Percentiles rank a stretch among this genome's conserved stretches.
Evolutionary conservation across 2,797 vertebrate species (phyloP).

Genomic region (Limosa lapponica): DNA sequence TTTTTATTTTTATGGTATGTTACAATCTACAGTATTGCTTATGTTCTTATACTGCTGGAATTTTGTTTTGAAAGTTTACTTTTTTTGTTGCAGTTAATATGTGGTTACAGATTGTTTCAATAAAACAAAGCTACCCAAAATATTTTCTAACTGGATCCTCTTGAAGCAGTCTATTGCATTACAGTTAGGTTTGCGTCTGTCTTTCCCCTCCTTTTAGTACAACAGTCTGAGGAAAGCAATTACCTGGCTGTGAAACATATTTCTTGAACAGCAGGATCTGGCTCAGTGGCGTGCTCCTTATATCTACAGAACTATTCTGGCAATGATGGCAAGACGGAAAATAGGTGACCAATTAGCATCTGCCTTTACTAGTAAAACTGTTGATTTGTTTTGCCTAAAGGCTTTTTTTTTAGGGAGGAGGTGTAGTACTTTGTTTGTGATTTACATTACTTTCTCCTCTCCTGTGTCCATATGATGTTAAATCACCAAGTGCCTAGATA

Average conservation of each 20-base stretch:
- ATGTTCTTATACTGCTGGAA: neutral
- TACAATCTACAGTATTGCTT: neutral
- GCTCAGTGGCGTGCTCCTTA: constrained; percentile 37
- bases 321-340: neutral
- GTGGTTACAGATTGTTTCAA: neutral
- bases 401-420: neutral
- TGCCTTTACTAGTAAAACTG: neutral
- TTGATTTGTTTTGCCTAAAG: neutral
- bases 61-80: neutral
- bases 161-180: neutral
- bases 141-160: neutral
- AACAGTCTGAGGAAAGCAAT: neutral
- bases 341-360: neutral
- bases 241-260: constrained; percentile 56
- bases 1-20: neutral
- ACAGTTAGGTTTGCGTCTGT: neutral
- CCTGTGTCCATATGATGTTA: neutral
- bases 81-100: neutral
- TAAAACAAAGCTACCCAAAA: neutral
- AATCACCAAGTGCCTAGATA: neutral
- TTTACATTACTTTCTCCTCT: neutral
- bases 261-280: constrained; percentile 66
- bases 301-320: neutral
- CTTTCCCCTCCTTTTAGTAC: neutral
- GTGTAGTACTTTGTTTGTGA: neutral